Evolutionary conservation across 2,888 invertebrate genomes (phyloP), one percentile per base, ranked within the genome.

Genomic region (Limenitis camilla): DNA sequence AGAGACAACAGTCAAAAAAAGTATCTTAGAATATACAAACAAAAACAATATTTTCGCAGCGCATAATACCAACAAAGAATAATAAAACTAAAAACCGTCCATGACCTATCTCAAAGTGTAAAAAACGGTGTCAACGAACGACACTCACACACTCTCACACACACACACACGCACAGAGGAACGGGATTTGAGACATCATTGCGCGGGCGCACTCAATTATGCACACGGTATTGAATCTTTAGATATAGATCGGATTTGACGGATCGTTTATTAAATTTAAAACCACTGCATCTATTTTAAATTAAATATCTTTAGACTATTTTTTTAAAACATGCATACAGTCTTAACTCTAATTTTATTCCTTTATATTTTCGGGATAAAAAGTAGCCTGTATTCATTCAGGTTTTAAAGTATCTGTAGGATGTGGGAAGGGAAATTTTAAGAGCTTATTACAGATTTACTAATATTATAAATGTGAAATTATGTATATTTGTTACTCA

Each of bases 91-190:
- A 58, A 49, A 56, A 47, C 36, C 52, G 55, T 49, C 57, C 57
- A 52, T 58, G 57, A 58, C 57, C 63, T 64, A 64, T 65, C 62
- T 57, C 57, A 61, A 53, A 56, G 50, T 44, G 56, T 55, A 66
- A 64, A 66, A 65, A 63, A 56, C 56, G 53, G 55, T 61, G 66
- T 65, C 65, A 65, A 62, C 58, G 65, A 59, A 57, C 64, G 53
- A 39, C 40, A 52, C 56, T 44, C 59, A 44, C 51, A 43, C 53
- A 48, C 46, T 40, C 51, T 45, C 47, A 51, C 50, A 33, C 33
- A 53, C 46, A 41, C 39, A 47, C 40, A 52, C 53, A 49, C 46
- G 46, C 52, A 52, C 58, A 54, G 46, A 45, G 7, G 46, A 64
- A 65, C 64, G 64, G 64, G 65, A 64, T 61, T 47, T 57, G 53